Evolutionary conservation across 2,113 vertebrate species (phyloP).

Genomic region (Trichomycterus rosablanca): DNA sequence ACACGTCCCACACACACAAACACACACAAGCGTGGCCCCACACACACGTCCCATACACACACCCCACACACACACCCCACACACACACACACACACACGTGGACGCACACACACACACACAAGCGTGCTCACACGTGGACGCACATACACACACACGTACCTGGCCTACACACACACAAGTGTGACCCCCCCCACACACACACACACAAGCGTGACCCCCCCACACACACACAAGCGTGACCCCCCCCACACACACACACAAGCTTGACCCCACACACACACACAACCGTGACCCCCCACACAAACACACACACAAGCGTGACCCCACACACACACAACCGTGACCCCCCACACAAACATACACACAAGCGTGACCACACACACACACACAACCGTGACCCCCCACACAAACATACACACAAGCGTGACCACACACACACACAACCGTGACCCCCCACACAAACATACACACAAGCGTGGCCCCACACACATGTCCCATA

Average conservation of each 20-base stretch:
- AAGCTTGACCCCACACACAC: background rate
- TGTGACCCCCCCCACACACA: background rate
- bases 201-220: background rate
- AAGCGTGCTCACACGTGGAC: slow-evolving; percentile 20
- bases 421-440: background rate
- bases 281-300: background rate
- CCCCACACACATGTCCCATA: background rate
- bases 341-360: background rate
- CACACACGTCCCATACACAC: slow-evolving; percentile 10
- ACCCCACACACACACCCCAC: slow-evolving; percentile 17
- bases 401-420: background rate
- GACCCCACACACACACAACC: background rate
- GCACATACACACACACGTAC: slow-evolving; percentile 4
- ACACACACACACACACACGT: too few species aligned
- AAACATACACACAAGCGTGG: slow-evolving; percentile 1
- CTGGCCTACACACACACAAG: background rate
- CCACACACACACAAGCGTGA: background rate
- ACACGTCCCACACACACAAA: slow-evolving; percentile 15
- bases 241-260: background rate
- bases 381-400: background rate
- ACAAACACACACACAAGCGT: background rate
- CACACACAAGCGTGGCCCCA: slow-evolving; percentile 10
- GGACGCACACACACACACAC: too few species aligned
- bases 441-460: too few species aligned
- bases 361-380: background rate